Conservation (phyloP, 2,888 invertebrate species). For the Empis livida region DNA sequence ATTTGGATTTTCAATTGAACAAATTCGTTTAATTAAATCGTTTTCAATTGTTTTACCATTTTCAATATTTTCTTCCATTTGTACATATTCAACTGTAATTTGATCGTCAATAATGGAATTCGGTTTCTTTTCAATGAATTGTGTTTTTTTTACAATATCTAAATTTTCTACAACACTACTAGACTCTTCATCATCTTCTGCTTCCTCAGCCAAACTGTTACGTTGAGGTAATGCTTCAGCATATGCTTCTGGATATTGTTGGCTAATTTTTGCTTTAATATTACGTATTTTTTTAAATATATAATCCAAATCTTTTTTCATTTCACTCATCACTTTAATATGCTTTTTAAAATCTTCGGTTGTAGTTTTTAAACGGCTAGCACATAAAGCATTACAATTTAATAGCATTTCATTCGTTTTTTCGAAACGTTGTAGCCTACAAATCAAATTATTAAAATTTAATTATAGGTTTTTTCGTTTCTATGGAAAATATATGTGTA, state of each 20-base stretch:
- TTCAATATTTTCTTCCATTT: conserved; percentile 35
- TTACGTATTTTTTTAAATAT: conserved; percentile 84
- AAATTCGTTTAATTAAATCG: conserved; percentile 33
- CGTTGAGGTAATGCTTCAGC: conserved; percentile 42
- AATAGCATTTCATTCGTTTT: conserved; percentile 99
- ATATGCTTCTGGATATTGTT: conserved; percentile 55
- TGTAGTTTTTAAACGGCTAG: conserved; percentile 72
- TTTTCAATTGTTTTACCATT: conserved; percentile 34
- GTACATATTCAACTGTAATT: conserved; percentile 34
- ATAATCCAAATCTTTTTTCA: conserved; percentile 89
- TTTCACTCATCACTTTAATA: conserved; percentile 70
- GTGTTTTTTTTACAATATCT: neutral
- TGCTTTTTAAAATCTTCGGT: conserved; percentile 83
- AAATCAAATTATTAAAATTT: conserved; percentile 17
- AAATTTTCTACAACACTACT: conserved; percentile 21
- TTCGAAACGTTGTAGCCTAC: conserved; percentile 87
- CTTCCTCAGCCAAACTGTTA: conserved; percentile 37
- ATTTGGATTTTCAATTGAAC: conserved; percentile 50
- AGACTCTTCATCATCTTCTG: conserved; percentile 35
- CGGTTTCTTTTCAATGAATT: conserved; percentile 12
- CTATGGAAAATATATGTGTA: too few relatives aligned
- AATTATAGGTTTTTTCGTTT: too few relatives aligned
- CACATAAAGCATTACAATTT: conserved; percentile 90
- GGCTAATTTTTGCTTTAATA: conserved; percentile 66
- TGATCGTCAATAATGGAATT: conserved; percentile 13